Percentiles rank a stretch among this genome's conserved stretches.
Conservation (phyloP, 2,888 invertebrate genomes). For the Polia nebulosa region DNA sequence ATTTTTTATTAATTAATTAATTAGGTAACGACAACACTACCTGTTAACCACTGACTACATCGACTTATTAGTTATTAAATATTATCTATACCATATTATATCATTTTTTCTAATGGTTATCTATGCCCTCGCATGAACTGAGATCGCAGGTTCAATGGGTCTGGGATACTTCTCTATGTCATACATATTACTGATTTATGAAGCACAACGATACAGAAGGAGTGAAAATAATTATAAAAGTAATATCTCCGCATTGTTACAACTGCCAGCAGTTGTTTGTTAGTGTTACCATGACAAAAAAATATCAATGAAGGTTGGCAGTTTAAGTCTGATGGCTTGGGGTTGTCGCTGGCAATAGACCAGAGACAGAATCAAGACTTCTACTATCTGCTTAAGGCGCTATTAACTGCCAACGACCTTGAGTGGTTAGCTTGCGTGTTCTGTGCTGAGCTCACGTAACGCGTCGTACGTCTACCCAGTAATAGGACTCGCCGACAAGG, state of each 20-base stretch:
- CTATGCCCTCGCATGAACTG: constrained; percentile 78
- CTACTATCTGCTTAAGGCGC: not conserved
- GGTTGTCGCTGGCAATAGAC: constrained; percentile 13
- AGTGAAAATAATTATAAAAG: constrained; percentile 48
- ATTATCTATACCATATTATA: constrained; percentile 86
- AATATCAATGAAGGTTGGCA: constrained; percentile 6
- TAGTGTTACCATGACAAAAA: constrained; percentile 65
- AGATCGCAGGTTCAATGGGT: constrained; percentile 70
- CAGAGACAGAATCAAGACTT: not conserved
- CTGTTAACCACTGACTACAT: constrained; percentile 89
- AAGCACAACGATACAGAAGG: constrained; percentile 54
- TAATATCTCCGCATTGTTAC: constrained; percentile 57
- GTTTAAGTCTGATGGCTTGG: constrained; percentile 23
- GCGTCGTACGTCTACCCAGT: no score
- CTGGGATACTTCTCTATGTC: constrained; percentile 40
- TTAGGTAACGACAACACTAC: constrained; percentile 89
- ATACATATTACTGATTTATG: constrained; percentile 58
- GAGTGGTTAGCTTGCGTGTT: no score
- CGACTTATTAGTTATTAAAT: constrained; percentile 87
- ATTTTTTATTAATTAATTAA: constrained; percentile 65
- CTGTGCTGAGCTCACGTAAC: no score
- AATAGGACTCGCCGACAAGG: no score
- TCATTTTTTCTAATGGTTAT: constrained; percentile 81
- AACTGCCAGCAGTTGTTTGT: constrained; percentile 80
- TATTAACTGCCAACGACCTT: no score